Percentiles rank a stretch among this genome's conserved stretches.
phyloP scores from a whole-genome alignment of 2,797 vertebrate genomes.

The Eulemur mongoz region DNA sequence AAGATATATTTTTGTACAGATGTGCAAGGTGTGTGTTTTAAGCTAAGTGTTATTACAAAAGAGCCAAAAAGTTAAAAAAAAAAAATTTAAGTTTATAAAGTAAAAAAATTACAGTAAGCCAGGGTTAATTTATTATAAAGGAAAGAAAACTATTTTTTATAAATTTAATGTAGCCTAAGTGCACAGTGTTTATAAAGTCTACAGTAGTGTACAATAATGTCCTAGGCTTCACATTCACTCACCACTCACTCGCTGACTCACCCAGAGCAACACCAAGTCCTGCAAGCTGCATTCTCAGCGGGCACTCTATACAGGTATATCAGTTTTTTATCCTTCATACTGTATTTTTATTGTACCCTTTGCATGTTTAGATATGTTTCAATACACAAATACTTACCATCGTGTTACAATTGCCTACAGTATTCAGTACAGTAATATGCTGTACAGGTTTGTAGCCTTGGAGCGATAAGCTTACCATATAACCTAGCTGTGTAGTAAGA shows the following conservation, averaged over 20 bases:
- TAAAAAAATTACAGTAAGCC: background rate
- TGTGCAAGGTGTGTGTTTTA: background rate
- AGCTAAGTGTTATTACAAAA: background rate
- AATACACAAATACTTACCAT: background rate
- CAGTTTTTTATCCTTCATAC: background rate
- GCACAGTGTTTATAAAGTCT: too few relatives aligned
- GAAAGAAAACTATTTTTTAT: background rate
- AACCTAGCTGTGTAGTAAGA: background rate
- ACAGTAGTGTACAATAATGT: background rate
- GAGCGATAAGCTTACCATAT: background rate
- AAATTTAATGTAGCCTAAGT: background rate
- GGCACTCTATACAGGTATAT: background rate
- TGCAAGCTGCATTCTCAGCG: background rate
- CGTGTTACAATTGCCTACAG: background rate
- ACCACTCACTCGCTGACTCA: background rate
- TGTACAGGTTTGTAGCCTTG: background rate
- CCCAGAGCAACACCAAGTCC: background rate
- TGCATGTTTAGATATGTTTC: background rate
- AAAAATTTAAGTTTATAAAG: background rate
- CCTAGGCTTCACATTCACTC: background rate
- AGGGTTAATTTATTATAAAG: background rate
- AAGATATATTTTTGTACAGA: background rate
- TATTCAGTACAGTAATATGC: background rate
- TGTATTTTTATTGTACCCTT: background rate
- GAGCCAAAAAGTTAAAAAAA: background rate